Conservation (phyloP, 1,140 invertebrate genomes). For the Heliconius congener region DNA sequence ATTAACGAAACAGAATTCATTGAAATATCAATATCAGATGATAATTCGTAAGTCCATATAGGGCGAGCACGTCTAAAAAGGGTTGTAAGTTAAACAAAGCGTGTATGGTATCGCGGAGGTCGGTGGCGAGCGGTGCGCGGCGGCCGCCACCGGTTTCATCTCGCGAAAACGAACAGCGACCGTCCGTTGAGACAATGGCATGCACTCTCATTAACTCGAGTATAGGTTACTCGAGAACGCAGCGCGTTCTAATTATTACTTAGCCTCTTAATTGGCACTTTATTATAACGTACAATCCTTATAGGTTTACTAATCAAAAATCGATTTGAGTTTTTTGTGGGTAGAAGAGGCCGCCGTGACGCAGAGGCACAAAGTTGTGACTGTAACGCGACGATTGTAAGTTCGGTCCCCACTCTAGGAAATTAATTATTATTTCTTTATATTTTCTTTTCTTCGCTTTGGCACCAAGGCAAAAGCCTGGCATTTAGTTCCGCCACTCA, state of each 20-base stretch:
- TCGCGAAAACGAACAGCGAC: slow-evolving; percentile 30
- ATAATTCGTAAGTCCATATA: slow-evolving; percentile 59
- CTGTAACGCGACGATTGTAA: too few relatives aligned
- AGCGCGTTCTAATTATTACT: slow-evolving; percentile 26
- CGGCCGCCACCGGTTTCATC: slow-evolving; percentile 41
- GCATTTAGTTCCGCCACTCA: too few relatives aligned
- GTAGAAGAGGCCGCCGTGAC: not conserved
- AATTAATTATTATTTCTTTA: too few relatives aligned
- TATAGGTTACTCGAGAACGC: slow-evolving; percentile 26
- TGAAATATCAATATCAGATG: slow-evolving; percentile 28
- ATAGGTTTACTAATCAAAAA: slow-evolving; percentile 4
- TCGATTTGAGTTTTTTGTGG: slow-evolving; percentile 7
- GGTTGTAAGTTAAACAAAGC: slow-evolving; percentile 46
- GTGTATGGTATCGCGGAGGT: slow-evolving; percentile 23
- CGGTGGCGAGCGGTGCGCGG: slow-evolving; percentile 17
- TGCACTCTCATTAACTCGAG: slow-evolving; percentile 61
- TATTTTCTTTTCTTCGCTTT: too few relatives aligned
- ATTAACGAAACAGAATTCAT: slow-evolving; percentile 27
- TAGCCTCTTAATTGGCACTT: slow-evolving; percentile 18
- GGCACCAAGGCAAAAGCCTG: too few relatives aligned
- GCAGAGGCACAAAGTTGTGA: too few relatives aligned
- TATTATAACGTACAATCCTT: not conserved
- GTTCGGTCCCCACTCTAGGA: too few relatives aligned
- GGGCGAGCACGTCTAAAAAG: slow-evolving; percentile 50
- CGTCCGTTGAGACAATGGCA: slow-evolving; percentile 40